These are phyloP conservation scores for Silurus lanzhouensis DNA, from an alignment of 2,797 vertebrate genomes.

Conservation along the genomic window DNA sequence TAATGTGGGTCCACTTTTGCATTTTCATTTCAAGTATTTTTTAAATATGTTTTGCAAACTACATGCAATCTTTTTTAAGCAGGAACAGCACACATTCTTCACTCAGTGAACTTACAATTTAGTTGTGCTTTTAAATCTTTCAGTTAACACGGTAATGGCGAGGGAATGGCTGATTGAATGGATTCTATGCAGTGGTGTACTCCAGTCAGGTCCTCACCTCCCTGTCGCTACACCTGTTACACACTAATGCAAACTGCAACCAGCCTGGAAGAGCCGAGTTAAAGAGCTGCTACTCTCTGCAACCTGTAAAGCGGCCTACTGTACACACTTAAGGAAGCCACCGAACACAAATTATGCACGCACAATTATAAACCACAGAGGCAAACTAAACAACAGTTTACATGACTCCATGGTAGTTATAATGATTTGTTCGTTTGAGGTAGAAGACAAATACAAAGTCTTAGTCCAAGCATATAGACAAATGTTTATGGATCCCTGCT, in stretches of 20 bases:
- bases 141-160: background rate
- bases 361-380: background rate
- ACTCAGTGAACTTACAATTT: background rate
- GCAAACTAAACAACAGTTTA: background rate
- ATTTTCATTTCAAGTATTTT: background rate
- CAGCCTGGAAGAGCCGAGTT: background rate
- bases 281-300: background rate
- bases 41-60: too few species aligned
- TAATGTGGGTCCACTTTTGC: background rate
- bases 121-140: background rate
- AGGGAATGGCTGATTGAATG: background rate
- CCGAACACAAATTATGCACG: background rate
- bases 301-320: background rate
- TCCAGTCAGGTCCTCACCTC: conserved; percentile 8
- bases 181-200: background rate
- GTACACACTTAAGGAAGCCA: background rate
- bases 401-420: too few species aligned
- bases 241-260: background rate
- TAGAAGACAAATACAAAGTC: background rate
- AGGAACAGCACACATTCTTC: background rate
- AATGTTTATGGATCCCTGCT: too few species aligned
- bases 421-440: background rate
- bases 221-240: conserved; percentile 6
- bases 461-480: too few species aligned
- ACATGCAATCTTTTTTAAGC: background rate